These are phyloP conservation scores for Nematolebias whitei DNA, from an alignment of 2,113 vertebrate species.

Conservation along the genomic window DNA sequence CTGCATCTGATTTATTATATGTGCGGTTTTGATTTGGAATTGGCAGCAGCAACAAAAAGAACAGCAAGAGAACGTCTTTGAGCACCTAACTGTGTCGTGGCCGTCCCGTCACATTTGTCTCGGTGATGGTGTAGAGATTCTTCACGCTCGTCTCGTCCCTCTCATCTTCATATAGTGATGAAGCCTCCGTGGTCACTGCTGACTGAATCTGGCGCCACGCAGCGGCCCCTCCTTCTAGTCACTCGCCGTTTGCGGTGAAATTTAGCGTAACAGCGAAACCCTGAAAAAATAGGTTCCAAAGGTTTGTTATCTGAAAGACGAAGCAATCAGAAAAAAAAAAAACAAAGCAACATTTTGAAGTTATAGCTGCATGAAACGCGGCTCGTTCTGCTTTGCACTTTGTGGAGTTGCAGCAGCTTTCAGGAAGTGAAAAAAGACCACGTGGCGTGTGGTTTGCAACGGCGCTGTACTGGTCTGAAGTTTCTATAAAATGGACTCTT, in stretches of 20 bases:
- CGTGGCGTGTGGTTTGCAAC: too few relatives aligned
- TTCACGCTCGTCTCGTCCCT: background rate
- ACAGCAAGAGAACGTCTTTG: conserved; percentile 23
- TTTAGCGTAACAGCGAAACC: conserved; percentile 94
- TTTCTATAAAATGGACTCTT: too few relatives aligned
- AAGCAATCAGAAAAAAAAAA: background rate
- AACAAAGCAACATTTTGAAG: background rate
- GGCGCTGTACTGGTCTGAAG: too few relatives aligned
- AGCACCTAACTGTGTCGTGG: conserved; percentile 27
- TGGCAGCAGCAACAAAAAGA: background rate
- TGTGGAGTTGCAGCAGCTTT: background rate
- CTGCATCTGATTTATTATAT: conserved; percentile 1
- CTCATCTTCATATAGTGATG: conserved; percentile 85
- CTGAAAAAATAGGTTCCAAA: conserved; percentile 78
- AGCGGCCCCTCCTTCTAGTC: conserved; percentile 92
- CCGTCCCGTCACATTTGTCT: conserved; percentile 7
- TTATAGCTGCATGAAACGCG: background rate
- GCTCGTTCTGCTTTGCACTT: background rate
- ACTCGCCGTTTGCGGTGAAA: conserved; percentile 96
- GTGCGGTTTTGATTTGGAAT: background rate
- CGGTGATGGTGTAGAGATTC: conserved; percentile 3
- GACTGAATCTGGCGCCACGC: conserved; percentile 89
- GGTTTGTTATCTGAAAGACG: background rate
- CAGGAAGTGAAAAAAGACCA: background rate
- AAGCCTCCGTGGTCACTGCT: conserved; percentile 91